Evolutionary conservation across 2,113 vertebrate genomes (phyloP).

Genomic region (Chionis minor): DNA sequence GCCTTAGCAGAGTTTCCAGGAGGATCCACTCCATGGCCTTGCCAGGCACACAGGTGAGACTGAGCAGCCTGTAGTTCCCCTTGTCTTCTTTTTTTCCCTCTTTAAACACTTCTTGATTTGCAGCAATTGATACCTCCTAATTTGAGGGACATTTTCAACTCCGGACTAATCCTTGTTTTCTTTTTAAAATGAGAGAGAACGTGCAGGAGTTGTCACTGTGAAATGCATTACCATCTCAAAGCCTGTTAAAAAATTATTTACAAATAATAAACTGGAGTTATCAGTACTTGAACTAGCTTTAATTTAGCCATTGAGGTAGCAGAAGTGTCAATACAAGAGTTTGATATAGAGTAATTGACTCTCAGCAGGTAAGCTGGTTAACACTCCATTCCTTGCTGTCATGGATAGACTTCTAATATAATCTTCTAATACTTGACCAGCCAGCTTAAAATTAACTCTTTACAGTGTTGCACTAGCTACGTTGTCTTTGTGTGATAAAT

Average conservation of each 20-base stretch:
- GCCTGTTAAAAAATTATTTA: neutral
- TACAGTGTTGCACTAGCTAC: neutral
- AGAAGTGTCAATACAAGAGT: neutral
- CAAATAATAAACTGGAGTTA: neutral
- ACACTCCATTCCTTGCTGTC: neutral
- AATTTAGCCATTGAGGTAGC: neutral
- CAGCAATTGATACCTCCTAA: neutral
- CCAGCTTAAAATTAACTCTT: neutral
- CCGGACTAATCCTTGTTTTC: neutral
- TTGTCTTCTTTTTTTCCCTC: too few species aligned
- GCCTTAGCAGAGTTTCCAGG: too few species aligned
- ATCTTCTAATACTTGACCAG: neutral
- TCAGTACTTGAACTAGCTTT: neutral
- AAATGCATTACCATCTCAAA: neutral
- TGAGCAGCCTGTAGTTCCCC: too few species aligned
- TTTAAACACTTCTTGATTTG: neutral
- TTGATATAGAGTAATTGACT: neutral
- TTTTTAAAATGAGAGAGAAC: neutral
- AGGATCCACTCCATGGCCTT: too few species aligned
- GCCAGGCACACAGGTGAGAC: too few species aligned
- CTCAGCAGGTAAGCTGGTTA: neutral
- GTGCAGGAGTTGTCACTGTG: neutral
- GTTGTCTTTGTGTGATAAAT: neutral
- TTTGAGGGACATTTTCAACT: neutral
- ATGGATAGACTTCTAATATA: neutral